Conservation (phyloP, 1,140 invertebrate species). For the Gonatopus flavifemur region DNA sequence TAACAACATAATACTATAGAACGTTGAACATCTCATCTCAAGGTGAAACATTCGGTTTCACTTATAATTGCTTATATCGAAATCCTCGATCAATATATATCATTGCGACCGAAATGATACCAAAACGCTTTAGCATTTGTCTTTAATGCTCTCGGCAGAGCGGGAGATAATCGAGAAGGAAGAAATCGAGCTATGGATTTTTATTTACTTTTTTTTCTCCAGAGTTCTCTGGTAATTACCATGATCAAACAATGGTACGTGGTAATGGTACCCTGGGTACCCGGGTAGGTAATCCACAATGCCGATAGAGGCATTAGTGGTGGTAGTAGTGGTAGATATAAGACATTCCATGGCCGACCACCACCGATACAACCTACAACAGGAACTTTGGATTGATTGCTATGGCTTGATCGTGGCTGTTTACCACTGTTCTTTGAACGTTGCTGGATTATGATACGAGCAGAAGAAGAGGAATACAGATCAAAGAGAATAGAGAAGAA, state of each 20-base stretch:
- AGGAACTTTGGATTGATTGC: slow-evolving; percentile 11
- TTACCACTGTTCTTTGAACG: slow-evolving; percentile 21
- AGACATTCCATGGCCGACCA: slow-evolving; percentile 18
- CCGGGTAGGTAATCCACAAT: neutral
- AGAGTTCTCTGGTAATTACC: slow-evolving; percentile 37
- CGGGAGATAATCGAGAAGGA: neutral
- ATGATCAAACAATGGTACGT: slow-evolving; percentile 43
- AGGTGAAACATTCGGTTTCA: too few species aligned
- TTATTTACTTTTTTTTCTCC: too few species aligned
- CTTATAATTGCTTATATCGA: too few species aligned
- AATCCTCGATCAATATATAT: too few species aligned
- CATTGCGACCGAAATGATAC: too few species aligned
- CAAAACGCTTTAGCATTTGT: too few species aligned
- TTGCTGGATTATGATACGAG: slow-evolving; percentile 1
- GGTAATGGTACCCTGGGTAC: slow-evolving; percentile 13
- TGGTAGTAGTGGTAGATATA: neutral
- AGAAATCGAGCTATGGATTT: neutral
- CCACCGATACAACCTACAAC: too few species aligned
- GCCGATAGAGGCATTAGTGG: neutral
- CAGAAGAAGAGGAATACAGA: slow-evolving; percentile 1
- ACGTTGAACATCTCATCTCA: too few species aligned
- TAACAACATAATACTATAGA: too few species aligned
- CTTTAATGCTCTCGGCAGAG: too few species aligned
- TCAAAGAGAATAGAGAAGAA: neutral
- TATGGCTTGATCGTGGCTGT: too few species aligned